A percentile compares a stretch with the other conserved stretches of the same genome.
Evolutionary conservation across 1,140 invertebrate species (phyloP).

Genomic region (Melipona quadrifasciata): DNA sequence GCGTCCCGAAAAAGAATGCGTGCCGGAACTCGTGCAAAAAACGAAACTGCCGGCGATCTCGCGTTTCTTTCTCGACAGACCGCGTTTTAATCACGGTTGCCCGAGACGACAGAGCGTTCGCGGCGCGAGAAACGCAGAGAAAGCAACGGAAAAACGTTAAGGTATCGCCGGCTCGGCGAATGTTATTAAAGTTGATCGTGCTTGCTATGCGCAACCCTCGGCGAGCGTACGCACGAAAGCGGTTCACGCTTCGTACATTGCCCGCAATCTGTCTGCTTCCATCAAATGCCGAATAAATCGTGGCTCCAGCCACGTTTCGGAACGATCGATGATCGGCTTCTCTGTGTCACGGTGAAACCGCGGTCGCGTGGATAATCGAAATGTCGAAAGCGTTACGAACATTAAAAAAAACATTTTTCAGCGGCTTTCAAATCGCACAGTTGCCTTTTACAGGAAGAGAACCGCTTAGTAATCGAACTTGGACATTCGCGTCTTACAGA

Average conservation of each 20-base stretch:
- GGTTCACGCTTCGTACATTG: conserved; percentile 59
- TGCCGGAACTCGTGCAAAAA: background rate
- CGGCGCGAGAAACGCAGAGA: conserved; percentile 5
- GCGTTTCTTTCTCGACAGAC: background rate
- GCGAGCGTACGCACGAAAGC: conserved; percentile 50
- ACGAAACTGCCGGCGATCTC: background rate
- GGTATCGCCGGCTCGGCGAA: too few relatives aligned
- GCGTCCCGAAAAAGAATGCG: background rate
- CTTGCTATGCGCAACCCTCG: conserved; percentile 4
- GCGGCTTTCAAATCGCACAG: background rate
- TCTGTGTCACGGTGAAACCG: conserved; percentile 11
- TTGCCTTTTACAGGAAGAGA: background rate
- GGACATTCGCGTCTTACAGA: background rate
- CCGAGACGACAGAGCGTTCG: too few relatives aligned
- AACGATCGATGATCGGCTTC: conserved; percentile 9
- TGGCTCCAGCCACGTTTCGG: background rate
- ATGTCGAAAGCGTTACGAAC: conserved; percentile 28
- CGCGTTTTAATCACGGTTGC: background rate
- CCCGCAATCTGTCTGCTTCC: conserved; percentile 41
- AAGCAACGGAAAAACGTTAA: background rate
- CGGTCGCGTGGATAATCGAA: conserved; percentile 4
- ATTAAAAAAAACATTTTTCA: background rate
- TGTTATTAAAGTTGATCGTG: conserved; percentile 7
- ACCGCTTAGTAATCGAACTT: background rate
- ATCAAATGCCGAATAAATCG: background rate